Conservation (phyloP, 2,113 vertebrate species). For the Gobio gobio region DNA sequence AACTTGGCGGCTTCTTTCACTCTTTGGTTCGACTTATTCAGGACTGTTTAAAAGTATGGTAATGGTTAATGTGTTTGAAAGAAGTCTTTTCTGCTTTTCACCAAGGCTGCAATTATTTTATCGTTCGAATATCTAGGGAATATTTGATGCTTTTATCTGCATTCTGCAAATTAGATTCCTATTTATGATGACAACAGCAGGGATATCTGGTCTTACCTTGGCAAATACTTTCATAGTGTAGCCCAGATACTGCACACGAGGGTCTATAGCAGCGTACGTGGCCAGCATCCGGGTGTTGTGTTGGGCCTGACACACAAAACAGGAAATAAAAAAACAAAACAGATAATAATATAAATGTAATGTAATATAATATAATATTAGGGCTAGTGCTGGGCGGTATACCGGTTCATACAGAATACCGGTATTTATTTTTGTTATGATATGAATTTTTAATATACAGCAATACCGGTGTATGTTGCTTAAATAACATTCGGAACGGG, state of each 20-base stretch:
- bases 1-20: no score
- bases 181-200: neutral
- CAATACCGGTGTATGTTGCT: no score
- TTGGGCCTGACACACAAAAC: conserved; percentile 81
- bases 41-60: no score
- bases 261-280: conserved; percentile 93
- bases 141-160: neutral
- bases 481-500: no score
- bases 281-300: conserved; percentile 98
- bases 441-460: no score
- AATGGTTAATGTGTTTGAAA: neutral
- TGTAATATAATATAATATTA: no score
- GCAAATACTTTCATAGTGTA: conserved; percentile 99
- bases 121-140: neutral
- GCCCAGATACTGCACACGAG: conserved; percentile 91
- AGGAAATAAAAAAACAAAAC: neutral
- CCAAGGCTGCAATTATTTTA: neutral
- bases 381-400: no score
- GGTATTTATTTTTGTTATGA: no score
- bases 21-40: no score
- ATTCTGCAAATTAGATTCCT: neutral
- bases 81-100: neutral
- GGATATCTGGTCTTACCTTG: conserved; percentile 79
- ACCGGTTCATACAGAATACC: no score
- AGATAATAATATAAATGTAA: neutral